These are phyloP conservation scores for Hylyphantes graminicola DNA, from an alignment of 1,140 invertebrate species.

Conservation along the genomic window DNA sequence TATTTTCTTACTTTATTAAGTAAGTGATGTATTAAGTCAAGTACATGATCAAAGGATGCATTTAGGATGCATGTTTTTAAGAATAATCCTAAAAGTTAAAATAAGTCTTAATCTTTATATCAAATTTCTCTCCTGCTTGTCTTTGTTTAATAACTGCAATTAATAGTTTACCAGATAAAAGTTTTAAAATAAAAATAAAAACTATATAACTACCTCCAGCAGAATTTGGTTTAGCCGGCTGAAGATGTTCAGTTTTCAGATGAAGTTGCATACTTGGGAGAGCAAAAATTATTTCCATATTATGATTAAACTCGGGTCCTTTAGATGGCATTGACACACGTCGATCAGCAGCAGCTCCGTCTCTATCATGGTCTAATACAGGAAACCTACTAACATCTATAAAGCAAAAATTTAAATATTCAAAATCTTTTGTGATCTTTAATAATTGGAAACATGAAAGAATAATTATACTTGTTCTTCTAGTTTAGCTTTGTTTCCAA, in stretches of 20 bases:
- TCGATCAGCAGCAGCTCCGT: constrained; percentile 66
- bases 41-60: too few relatives aligned
- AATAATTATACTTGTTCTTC: too few relatives aligned
- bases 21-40: too few relatives aligned
- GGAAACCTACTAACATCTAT: constrained; percentile 90
- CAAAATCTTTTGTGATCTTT: background rate
- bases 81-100: too few relatives aligned
- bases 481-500: too few relatives aligned
- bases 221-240: constrained; percentile 76
- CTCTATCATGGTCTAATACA: constrained; percentile 78
- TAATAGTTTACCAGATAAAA: background rate
- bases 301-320: constrained; percentile 85
- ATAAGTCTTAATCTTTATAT: too few relatives aligned
- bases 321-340: constrained; percentile 69
- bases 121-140: too few relatives aligned
- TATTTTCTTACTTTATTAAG: too few relatives aligned
- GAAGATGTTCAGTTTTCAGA: constrained; percentile 91
- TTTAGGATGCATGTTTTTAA: too few relatives aligned
- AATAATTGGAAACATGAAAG: too few relatives aligned
- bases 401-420: constrained; percentile 25
- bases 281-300: constrained; percentile 94
- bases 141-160: background rate
- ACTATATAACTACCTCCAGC: constrained; percentile 43
- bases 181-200: constrained; percentile 62
- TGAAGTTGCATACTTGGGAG: constrained; percentile 91